Percentiles rank a stretch among this genome's conserved stretches.
phyloP scores from a whole-genome alignment of 2,888 invertebrate genomes.

The Lasioglossum morio region DNA sequence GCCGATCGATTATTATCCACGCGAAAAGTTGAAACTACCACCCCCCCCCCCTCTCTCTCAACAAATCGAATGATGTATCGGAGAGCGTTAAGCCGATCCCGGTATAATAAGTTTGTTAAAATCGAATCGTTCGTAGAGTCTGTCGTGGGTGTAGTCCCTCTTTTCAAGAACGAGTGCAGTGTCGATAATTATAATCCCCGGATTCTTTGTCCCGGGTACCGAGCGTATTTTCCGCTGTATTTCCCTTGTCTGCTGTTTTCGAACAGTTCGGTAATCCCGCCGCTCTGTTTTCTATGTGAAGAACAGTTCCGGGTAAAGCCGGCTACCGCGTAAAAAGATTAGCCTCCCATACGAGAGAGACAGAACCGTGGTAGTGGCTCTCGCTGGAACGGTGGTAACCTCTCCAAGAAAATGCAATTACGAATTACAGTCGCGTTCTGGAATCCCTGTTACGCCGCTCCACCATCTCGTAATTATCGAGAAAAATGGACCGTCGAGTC shows the following conservation, averaged over 20 bases:
- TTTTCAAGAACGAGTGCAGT: neutral
- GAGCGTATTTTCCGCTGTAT: neutral
- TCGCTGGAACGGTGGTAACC: constrained; percentile 4
- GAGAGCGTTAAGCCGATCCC: neutral
- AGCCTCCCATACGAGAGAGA: constrained; percentile 44
- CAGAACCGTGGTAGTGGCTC: neutral
- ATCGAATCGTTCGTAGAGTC: neutral
- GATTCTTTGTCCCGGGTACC: constrained; percentile 17
- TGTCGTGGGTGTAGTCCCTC: neutral
- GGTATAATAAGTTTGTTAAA: neutral
- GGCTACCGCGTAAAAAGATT: constrained; percentile 63
- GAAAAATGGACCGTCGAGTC: constrained; percentile 46
- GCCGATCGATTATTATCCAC: neutral
- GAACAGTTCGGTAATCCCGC: constrained; percentile 7
- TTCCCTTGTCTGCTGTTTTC: neutral
- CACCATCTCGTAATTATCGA: constrained; percentile 49
- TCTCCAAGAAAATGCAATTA: constrained; percentile 65
- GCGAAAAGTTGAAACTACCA: neutral
- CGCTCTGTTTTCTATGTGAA: constrained; percentile 26
- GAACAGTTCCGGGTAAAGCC: constrained; percentile 37
- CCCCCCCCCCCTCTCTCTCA: neutral
- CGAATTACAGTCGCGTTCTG: constrained; percentile 32
- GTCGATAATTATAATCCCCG: constrained; percentile 40
- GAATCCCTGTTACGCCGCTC: constrained; percentile 38
- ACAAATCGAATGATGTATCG: neutral